Conservation (phyloP, 2,888 invertebrate genomes). For the Lithophane ornitopus region DNA sequence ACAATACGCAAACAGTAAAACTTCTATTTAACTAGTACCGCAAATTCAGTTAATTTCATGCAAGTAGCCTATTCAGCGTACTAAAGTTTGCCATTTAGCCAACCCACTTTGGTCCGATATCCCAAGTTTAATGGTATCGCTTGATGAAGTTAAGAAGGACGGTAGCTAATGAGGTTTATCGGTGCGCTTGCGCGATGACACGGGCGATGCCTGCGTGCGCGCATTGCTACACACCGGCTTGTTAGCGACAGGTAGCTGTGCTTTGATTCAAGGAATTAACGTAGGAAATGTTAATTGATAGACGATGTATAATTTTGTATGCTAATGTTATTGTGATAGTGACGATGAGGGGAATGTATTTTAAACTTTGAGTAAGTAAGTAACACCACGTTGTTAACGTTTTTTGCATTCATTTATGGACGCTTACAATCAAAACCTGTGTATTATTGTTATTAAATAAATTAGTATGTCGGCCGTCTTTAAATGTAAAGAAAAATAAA, state of each 20-base stretch:
- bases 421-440: not conserved
- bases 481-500: not conserved
- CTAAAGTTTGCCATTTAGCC: slow-evolving; percentile 63
- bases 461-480: not conserved
- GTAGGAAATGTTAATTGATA: slow-evolving; percentile 67
- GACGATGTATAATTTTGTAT: slow-evolving; percentile 60
- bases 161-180: slow-evolving; percentile 88
- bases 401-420: not conserved
- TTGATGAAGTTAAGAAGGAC: slow-evolving; percentile 84
- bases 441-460: not conserved
- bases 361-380: not conserved
- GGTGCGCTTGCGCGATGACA: slow-evolving; percentile 81
- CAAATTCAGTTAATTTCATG: slow-evolving; percentile 49
- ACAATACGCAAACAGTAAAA: slow-evolving; percentile 48
- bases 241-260: slow-evolving; percentile 76
- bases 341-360: not conserved
- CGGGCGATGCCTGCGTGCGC: slow-evolving; percentile 83
- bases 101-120: slow-evolving; percentile 63
- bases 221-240: slow-evolving; percentile 77
- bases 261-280: slow-evolving; percentile 69
- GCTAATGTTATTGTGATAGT: slow-evolving; percentile 46
- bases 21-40: slow-evolving; percentile 34
- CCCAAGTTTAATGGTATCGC: slow-evolving; percentile 72
- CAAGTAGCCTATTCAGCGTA: slow-evolving; percentile 28
- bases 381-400: not conserved